Conservation (phyloP, 2,113 vertebrate species). For the Gymnorhina tibicen region DNA sequence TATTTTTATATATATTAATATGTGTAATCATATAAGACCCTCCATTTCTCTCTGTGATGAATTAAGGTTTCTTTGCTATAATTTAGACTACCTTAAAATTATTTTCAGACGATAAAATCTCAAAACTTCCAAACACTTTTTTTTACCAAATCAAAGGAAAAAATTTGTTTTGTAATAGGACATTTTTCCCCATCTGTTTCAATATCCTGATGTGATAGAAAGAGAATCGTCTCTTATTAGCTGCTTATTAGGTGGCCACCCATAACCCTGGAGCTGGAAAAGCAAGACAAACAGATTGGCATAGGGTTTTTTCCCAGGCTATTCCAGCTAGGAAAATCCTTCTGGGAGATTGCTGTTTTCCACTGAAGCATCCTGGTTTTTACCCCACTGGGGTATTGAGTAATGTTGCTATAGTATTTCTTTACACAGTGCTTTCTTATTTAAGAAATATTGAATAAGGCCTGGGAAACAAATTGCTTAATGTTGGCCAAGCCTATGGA, state of each 20-base stretch:
- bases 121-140: not conserved
- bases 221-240: not conserved
- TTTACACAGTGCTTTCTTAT: not conserved
- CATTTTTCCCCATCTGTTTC: not conserved
- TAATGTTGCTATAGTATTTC: not conserved
- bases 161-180: not conserved
- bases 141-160: not conserved
- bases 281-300: not conserved
- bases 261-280: not conserved
- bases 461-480: not conserved
- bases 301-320: fast-evolving
- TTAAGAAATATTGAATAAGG: not conserved
- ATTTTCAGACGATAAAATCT: not conserved
- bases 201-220: not conserved
- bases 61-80: not conserved
- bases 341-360: not conserved
- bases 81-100: not conserved
- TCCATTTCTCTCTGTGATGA: too few species aligned
- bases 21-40: too few species aligned
- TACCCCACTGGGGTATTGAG: not conserved
- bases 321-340: not conserved
- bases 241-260: not conserved
- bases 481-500: not conserved
- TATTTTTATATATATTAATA: too few species aligned
- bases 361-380: not conserved